A percentile compares a stretch with the other conserved stretches of the same genome.
Evolutionary conservation across 2,888 invertebrate species (phyloP).

Genomic region (Nezara viridula): DNA sequence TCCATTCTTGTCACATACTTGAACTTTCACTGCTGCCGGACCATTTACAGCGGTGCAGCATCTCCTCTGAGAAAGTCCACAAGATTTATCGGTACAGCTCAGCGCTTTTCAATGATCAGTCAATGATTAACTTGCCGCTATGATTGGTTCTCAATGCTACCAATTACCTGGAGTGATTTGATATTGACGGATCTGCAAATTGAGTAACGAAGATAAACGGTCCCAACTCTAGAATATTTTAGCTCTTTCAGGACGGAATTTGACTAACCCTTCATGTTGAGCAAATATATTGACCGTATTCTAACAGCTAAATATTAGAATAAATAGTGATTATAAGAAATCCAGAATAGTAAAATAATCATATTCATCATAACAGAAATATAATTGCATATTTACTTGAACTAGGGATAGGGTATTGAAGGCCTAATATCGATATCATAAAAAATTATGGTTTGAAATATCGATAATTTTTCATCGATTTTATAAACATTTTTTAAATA

Average conservation of each 20-base stretch:
- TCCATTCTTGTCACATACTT: not conserved
- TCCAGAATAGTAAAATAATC: too few species aligned
- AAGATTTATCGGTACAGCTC: not conserved
- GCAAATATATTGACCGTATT: too few species aligned
- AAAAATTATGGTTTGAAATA: too few species aligned
- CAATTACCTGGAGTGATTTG: not conserved
- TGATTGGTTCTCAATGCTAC: not conserved
- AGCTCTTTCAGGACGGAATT: not conserved
- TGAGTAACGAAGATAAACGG: not conserved
- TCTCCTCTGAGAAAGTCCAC: constrained; percentile 27
- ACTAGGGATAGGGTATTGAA: too few species aligned
- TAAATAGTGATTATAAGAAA: too few species aligned
- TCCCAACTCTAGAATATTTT: not conserved
- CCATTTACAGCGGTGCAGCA: constrained; percentile 3
- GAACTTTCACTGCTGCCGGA: constrained; percentile 40
- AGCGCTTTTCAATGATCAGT: not conserved
- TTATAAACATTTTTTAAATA: too few species aligned
- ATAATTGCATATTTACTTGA: too few species aligned
- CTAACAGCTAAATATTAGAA: too few species aligned
- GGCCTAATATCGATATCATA: too few species aligned
- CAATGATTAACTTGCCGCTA: not conserved
- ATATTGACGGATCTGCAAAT: not conserved
- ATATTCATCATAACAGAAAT: too few species aligned
- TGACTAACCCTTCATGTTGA: too few species aligned
- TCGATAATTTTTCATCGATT: too few species aligned